phyloP scores from a whole-genome alignment of 2,797 vertebrate genomes.

The Monodelphis domestica region DNA sequence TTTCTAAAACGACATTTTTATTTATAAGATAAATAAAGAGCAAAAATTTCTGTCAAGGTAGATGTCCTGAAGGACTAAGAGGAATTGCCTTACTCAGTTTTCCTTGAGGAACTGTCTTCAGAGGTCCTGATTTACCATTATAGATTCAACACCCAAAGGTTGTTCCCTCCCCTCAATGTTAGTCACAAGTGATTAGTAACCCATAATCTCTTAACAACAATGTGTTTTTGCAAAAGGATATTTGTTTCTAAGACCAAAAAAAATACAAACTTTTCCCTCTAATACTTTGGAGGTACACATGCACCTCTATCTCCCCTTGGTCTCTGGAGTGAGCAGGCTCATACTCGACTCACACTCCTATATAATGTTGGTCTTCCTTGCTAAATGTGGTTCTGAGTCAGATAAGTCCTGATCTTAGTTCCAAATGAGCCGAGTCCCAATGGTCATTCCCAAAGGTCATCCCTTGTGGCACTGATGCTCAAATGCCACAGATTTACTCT shows the following conservation, averaged over 20 bases:
- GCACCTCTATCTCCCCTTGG: neutral
- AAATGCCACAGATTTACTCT: neutral
- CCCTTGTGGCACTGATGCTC: neutral
- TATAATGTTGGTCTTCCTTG: neutral
- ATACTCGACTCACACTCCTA: neutral
- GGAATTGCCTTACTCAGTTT: no score
- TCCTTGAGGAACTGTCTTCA: no score
- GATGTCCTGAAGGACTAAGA: no score
- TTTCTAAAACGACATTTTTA: no score
- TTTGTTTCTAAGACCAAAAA: neutral
- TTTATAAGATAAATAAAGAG: no score
- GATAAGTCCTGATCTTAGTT: neutral
- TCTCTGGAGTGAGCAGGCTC: neutral
- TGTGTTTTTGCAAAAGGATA: neutral
- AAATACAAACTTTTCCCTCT: neutral
- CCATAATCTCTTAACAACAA: neutral
- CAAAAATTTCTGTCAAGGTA: no score
- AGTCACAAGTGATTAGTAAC: no score
- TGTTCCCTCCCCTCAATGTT: neutral
- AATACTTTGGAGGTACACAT: neutral
- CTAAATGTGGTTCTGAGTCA: neutral
- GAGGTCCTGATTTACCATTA: neutral
- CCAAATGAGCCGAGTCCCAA: neutral
- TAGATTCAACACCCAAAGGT: neutral
- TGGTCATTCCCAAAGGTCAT: neutral